Percentiles rank a stretch among this genome's conserved stretches.
These are phyloP conservation scores for Crotalus helleri DNA, from an alignment of 2,113 vertebrate species.

Conservation along the genomic window DNA sequence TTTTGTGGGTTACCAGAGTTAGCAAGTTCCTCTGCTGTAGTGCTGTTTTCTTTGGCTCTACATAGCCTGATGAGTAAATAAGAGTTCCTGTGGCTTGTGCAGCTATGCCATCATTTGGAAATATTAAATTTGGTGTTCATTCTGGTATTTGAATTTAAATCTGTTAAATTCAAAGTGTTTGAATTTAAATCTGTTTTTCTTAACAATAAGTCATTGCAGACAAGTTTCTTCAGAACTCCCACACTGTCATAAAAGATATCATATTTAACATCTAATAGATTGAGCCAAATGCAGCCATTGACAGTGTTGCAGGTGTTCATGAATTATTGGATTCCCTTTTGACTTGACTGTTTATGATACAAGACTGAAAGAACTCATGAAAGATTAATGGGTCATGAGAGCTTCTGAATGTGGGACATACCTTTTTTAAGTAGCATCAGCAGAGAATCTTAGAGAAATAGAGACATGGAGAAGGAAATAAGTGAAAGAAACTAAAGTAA, in stretches of 20 bases:
- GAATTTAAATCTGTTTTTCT: constrained; percentile 59
- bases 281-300: neutral
- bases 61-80: constrained; percentile 35
- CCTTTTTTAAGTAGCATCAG: neutral
- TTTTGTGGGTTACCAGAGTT: constrained; percentile 42
- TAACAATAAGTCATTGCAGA: constrained; percentile 8
- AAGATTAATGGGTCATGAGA: neutral
- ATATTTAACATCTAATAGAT: constrained; percentile 4
- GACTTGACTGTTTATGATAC: neutral
- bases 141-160: constrained; percentile 60
- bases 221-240: constrained; percentile 22
- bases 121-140: constrained; percentile 57
- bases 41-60: constrained; percentile 66
- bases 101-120: constrained; percentile 59
- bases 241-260: constrained; percentile 25
- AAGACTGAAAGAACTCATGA: neutral
- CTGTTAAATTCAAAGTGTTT: constrained; percentile 44
- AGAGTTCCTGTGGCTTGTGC: constrained; percentile 40
- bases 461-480: neutral
- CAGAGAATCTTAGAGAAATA: neutral
- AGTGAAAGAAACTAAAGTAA: neutral
- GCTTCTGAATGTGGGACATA: neutral
- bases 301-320: neutral
- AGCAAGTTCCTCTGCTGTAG: constrained; percentile 58
- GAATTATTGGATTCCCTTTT: neutral